Evolutionary conservation across 2,797 vertebrate genomes (phyloP), one percentile per base, ranked within the genome.

Genomic region (Tympanoctomys barrerae): DNA sequence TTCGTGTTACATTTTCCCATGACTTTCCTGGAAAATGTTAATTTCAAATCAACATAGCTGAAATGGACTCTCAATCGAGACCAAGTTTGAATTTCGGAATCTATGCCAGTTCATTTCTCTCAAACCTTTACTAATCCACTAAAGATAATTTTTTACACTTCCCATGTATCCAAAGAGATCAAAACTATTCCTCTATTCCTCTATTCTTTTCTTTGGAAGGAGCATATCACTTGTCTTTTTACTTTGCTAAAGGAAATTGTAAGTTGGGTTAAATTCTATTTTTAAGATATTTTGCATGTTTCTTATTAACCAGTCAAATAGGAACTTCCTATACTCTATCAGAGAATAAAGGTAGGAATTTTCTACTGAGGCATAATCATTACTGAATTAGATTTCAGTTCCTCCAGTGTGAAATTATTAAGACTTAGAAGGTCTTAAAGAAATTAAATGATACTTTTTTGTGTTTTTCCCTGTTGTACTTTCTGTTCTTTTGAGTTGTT

Each of bases 311-410:
- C n/a, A 52, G 1, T 91, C 42, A 82, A 57, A 90, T 8, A 90
- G 90, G 31, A 91, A 78, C n/a, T 87, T 90, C 5, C 13, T 3
- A 49, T 66, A 75, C n/a, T 42, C 42, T 49, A 70, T 6, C 61
- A 71, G 24, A 77, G 6, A 83, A 19, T 77, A 46, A 89, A 75
- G 33, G 5, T 46, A 52, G 19, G 1, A 26, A 68, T 80, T 78
- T 80, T 81, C 14, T 66, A 21, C 3, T 4, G 75, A 57, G 7
- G 14, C 49, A 59, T 46, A 39, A 33, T 78, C 4, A 21, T 54
- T 80, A 66, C 49, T 42, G 54, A 92, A 33, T 39, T 81, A 5
- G 3, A 42, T 92, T 89, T 92, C 61, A 68, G 68, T 95, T 90
- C 62, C 9, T 83, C 14, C 7, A 21, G 13, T 36, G 0, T 87